phyloP scores from a whole-genome alignment of 2,888 invertebrate species.

The Netelia virgata region DNA sequence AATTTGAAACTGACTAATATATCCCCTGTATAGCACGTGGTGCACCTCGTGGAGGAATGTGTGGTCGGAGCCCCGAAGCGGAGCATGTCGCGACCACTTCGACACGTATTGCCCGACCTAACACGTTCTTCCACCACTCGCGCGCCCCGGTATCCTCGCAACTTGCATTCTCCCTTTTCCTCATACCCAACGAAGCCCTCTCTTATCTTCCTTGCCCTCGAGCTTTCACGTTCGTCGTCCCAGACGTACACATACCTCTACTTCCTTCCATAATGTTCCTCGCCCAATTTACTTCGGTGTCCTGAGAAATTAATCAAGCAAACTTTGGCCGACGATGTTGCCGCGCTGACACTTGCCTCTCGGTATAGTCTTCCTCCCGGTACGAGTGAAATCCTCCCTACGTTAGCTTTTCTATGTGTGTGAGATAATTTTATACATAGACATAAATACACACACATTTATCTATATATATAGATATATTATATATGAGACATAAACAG shows the following conservation, averaged over 20 bases:
- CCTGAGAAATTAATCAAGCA: conserved; percentile 73
- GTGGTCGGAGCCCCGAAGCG: conserved; percentile 15
- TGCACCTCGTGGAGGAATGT: conserved; percentile 21
- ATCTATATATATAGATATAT: conserved; percentile 15
- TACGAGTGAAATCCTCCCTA: conserved; percentile 1
- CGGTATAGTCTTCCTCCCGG: conserved; percentile 43
- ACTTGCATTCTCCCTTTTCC: conserved; percentile 41
- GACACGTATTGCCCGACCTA: conserved; percentile 54
- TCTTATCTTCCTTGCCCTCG: conserved; percentile 8
- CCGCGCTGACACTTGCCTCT: conserved; percentile 62
- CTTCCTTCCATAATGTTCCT: conserved; percentile 11
- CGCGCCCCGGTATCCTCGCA: conserved; percentile 14
- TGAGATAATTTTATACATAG: background rate
- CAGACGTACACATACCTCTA: conserved; percentile 1
- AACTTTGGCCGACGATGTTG: conserved; percentile 70
- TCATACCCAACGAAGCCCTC: background rate
- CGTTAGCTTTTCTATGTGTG: background rate
- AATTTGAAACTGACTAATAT: conserved; percentile 60
- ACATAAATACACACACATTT: conserved; percentile 8
- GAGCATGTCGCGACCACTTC: conserved; percentile 55
- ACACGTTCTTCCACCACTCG: conserved; percentile 39
- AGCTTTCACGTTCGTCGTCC: too few relatives aligned
- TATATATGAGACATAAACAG: background rate
- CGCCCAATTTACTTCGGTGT: conserved; percentile 68
- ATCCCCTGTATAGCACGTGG: conserved; percentile 2